A percentile compares a stretch with the other conserved stretches of the same genome.
phyloP scores from a whole-genome alignment of 2,113 vertebrate species.

The Sterrhoptilus dennistouni region DNA sequence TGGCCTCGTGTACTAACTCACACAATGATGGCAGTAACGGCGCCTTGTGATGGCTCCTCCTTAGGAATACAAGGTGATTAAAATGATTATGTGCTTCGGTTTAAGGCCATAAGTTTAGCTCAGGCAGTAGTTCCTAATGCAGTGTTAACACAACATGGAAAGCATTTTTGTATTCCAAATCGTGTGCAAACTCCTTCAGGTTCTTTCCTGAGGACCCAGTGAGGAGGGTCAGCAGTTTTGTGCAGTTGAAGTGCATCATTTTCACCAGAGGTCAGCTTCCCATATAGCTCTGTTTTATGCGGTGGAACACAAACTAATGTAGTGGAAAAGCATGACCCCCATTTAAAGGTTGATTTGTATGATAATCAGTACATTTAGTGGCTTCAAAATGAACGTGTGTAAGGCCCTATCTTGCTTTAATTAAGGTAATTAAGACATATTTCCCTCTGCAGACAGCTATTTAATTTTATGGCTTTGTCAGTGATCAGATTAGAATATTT shows the following conservation, averaged over 20 bases:
- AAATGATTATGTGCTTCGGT: background rate
- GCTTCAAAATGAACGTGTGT: conserved; percentile 27
- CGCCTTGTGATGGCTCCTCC: background rate
- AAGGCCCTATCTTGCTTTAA: conserved; percentile 61
- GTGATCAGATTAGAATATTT: conserved; percentile 59
- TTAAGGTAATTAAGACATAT: conserved; percentile 70
- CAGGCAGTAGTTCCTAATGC: background rate
- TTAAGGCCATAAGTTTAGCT: background rate
- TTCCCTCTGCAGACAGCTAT: conserved; percentile 62
- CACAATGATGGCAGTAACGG: background rate
- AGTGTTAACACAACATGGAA: background rate
- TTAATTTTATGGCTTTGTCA: conserved; percentile 66
- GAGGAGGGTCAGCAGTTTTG: conserved; percentile 31
- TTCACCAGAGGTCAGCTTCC: conserved; percentile 41
- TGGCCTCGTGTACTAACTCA: background rate
- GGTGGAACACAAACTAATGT: conserved; percentile 60
- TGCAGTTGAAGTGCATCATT: background rate
- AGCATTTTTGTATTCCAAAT: background rate
- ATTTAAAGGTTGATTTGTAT: conserved; percentile 66
- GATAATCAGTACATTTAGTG: conserved; percentile 51
- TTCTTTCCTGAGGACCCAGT: background rate
- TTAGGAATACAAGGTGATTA: background rate
- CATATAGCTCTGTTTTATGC: conserved; percentile 18
- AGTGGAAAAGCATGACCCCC: conserved; percentile 50
- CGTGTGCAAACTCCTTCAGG: background rate